A percentile compares a stretch with the other conserved stretches of the same genome.
Conservation (phyloP, 92 coral and sea anemone genomes). For the Siderastrea siderea region DNA sequence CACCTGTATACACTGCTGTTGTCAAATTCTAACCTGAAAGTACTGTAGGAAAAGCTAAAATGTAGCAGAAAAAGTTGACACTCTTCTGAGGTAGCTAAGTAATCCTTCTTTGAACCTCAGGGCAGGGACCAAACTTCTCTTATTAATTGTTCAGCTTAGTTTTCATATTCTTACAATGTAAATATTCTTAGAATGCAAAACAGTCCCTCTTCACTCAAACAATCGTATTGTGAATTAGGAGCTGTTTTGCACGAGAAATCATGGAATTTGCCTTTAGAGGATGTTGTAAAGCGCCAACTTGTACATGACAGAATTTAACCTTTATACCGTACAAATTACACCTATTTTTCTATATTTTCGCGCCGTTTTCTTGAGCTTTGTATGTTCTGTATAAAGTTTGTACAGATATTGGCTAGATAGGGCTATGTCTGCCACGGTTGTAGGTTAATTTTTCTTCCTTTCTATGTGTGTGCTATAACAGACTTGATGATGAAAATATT, state of each 20-base stretch:
- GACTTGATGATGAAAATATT: neutral
- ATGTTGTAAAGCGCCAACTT: neutral
- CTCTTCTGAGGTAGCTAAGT: too few relatives aligned
- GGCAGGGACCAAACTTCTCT: too few relatives aligned
- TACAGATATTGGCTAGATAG: neutral
- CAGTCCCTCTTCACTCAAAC: too few relatives aligned
- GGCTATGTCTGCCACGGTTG: neutral
- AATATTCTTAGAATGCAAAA: too few relatives aligned
- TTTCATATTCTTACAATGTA: too few relatives aligned
- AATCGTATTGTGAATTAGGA: too few relatives aligned
- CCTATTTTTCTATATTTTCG: constrained; percentile 15
- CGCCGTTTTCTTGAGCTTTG: constrained; percentile 18
- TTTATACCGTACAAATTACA: constrained; percentile 15
- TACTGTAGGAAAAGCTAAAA: too few relatives aligned
- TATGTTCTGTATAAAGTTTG: constrained; percentile 34
- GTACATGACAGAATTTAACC: constrained; percentile 7
- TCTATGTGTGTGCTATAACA: neutral
- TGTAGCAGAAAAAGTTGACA: too few relatives aligned
- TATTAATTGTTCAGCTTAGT: too few relatives aligned
- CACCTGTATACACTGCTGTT: too few relatives aligned
- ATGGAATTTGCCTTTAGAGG: neutral
- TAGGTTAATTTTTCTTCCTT: neutral
- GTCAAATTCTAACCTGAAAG: too few relatives aligned
- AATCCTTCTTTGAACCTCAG: too few relatives aligned
- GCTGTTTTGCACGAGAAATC: neutral